Evolutionary conservation across 1,140 invertebrate species (phyloP).

Genomic region (Centruroides sculpturatus): DNA sequence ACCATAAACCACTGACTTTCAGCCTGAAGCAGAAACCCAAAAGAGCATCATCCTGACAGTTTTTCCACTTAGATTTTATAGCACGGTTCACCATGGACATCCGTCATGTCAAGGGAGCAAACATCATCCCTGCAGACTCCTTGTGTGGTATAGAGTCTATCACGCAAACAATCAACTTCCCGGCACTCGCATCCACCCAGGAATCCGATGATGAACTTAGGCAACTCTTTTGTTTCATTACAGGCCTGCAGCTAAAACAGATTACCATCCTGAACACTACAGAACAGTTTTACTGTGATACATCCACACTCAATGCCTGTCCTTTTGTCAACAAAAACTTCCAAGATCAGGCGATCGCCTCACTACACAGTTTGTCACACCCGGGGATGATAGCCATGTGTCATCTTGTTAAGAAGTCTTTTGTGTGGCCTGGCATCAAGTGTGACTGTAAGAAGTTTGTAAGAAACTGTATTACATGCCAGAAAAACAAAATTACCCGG

Average conservation of each 20-base stretch:
- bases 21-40: no score
- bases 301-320: no score
- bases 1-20: no score
- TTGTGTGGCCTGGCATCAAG: conserved; percentile 1
- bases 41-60: no score
- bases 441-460: not conserved
- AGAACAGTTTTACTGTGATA: no score
- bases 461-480: conserved; percentile 3
- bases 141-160: conserved; percentile 3
- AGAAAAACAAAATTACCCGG: conserved; percentile 3
- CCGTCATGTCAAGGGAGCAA: conserved; percentile 23
- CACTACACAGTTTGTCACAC: conserved; percentile 2
- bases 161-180: not conserved
- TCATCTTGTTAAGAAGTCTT: not conserved
- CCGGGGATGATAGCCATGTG: not conserved
- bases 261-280: no score
- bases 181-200: not conserved
- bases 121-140: conserved; percentile 19
- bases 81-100: conserved; percentile 28
- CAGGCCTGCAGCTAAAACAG: no score
- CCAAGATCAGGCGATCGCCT: not conserved
- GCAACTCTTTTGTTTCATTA: no score
- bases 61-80: conserved; percentile 20
- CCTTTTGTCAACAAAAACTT: not conserved
- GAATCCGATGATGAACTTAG: not conserved